Base-by-base conservation (phyloP, 1,140 invertebrate genomes). In the Hycleus phaleratus region DNA sequence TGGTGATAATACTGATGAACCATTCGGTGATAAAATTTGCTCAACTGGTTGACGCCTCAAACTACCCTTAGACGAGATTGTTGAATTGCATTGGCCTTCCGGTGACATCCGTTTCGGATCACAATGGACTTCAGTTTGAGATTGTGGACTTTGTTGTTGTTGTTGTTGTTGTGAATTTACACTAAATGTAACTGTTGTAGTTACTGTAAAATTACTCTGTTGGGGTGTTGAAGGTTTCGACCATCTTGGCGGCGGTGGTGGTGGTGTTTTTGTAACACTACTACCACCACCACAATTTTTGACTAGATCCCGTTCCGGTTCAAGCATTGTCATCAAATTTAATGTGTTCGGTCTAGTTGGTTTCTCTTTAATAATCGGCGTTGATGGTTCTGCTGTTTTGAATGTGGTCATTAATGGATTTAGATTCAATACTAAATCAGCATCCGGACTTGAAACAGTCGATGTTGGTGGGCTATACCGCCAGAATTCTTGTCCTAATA, bases 401-500 rank as follows among this genome's bases (percentile, higher is more conserved):
- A 84, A 84, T 3, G 81, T 84, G 61, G 77, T 81, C 67, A 83
- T 79, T 46, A 88, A 79, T 6, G 87, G 86, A 44, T 85, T 84
- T 68, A 90, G 78, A 68, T 90, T 90, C 6, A 91, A 74, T 45
- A 89, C 82, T 45, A 90, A 84, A 63, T 84, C 87, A 49, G 86
- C 79, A 59, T 85, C 82, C 6, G 79, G 82, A 60, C 79, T 82
- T 63, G 75, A 66, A 69, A 75, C 67, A 61, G 74, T 65, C 62
- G 77, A 65, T 75, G 75, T 66, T 18, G 70, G 70, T 26, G 70
- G 70, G 48, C 68, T 71, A 71, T 93, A 93, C 55, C 90, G 83
- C 92, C 92, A 95, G 75, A 73, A 73, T 58, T 73, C 71, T 63
- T 97, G 93, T 39, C 94, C 94, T 26, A 97, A 75, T 47, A 95